Base-by-base conservation (phyloP, 1,140 invertebrate genomes). In the Drosophila willistoni region DNA sequence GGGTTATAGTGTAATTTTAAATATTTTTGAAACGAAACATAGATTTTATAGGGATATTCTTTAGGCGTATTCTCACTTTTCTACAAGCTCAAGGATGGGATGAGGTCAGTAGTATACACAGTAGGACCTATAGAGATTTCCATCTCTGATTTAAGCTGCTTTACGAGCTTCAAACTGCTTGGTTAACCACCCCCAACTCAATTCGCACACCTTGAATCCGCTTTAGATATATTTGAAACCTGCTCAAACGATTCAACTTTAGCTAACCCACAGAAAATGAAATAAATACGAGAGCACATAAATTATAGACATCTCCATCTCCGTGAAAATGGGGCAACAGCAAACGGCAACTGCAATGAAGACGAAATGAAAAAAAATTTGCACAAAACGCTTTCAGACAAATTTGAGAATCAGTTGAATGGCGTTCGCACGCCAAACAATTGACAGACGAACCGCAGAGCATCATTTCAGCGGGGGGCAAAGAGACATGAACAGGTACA, bases 351-450 rank as follows among this genome's bases (percentile, higher is more conserved):
- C 44, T 51, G 41, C 12, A 29, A 60, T 39, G 7, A 33, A 33
- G 33, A n/a, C 12, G 44, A 39, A 33, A 44, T 60, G 41, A 36
- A 47, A 41, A 13, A 44, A 86, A 68, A 78, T 81, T 86, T 86
- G 81, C 83, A 79, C 79, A 86, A 87, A 86, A 83, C 79, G 79
- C 69, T 86, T 86, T 77, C 10, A 77, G 83, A 86, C 83, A 86
- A 86, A 86, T 86, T 86, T 87, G 83, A 83, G 83, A 83, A 79
- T 79, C 75, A 71, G 71, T 87, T 72, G 69, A 85, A 74, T 71
- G 77, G 44, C 55, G 75, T 85, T 86, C 83, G 84, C 83, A 86
- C 83, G 82, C 82, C 69, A 87, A 70, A 87, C 84, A 87, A 87
- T 89, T 77, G 83, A 87, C 83, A 87, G 70, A 77, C 84, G 83